Evolutionary conservation across 2,888 invertebrate species (phyloP).

Genomic region (Pseudanteris insignis): DNA sequence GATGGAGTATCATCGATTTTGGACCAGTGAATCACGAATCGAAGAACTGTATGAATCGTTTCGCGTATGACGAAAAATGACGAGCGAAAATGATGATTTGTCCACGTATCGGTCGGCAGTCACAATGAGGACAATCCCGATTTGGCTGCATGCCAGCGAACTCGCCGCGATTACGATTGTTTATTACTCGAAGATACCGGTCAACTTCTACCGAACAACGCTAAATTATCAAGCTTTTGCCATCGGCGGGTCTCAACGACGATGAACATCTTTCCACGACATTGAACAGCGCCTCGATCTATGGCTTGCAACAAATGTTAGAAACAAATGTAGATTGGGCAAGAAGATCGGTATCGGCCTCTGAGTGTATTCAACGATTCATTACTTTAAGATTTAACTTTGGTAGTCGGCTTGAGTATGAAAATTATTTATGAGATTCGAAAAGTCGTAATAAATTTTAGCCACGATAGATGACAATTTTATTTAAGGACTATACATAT

Average conservation of each 20-base stretch:
- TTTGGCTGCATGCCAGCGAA: conserved; percentile 49
- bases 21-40: conserved; percentile 6
- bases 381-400: conserved; percentile 2
- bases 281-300: conserved; percentile 48
- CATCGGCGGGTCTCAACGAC: conserved; percentile 49
- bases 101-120: conserved; percentile 11
- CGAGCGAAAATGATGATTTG: conserved; percentile 33
- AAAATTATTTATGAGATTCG: no score
- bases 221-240: conserved; percentile 45
- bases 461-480: no score
- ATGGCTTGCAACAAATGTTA: conserved; percentile 16
- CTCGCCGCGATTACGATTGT: conserved; percentile 56
- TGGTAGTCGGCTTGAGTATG: no score
- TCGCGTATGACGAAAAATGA: conserved; percentile 16
- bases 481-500: no score
- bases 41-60: conserved; percentile 6
- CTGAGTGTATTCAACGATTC: background rate
- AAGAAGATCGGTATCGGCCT: conserved; percentile 3
- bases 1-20: conserved; percentile 1
- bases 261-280: conserved; percentile 57
- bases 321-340: conserved; percentile 9
- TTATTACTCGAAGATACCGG: conserved; percentile 55
- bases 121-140: conserved; percentile 25
- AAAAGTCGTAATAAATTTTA: no score
- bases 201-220: conserved; percentile 54